Evolutionary conservation across 1,140 invertebrate genomes (phyloP), one percentile per base, ranked within the genome.

Genomic region (Caerostris darwini): DNA sequence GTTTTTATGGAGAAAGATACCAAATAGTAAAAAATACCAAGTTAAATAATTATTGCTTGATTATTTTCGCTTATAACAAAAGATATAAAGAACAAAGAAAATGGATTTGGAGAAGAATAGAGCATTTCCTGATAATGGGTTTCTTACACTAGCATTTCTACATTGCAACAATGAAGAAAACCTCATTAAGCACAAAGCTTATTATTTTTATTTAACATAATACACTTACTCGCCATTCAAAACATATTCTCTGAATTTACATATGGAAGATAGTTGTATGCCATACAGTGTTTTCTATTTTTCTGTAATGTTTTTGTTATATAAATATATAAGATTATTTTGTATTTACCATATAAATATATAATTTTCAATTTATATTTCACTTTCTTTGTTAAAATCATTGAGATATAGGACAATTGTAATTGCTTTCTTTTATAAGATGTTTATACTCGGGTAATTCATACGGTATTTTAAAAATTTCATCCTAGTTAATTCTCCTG

Each of bases 31-130:
- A 34, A 34, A 34, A 34, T 34, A 34, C 34, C 34, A 77, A 50
- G 71, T 77, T 77, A 53, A 7, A 77, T 77, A 19, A 77, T 77
- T 77, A 77, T 53, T 53, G 53, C 53, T 77, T 77, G 71, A 77
- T 77, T 10, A 77, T 77, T 77, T 77, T 34, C 34, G 50, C 3
- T 77, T 7, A 6, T 50, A 34, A 77, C 53, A 12, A 12, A 53
- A 77, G 71, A 77, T 53, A 77, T 50, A 34, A 77, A 34, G 71
- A 77, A 77, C 71, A 77, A 77, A 50, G 71, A 14, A 67, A 50
- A 77, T 53, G 71, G 34, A 34, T 77, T 77, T 77, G 4, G 50
- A 50, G 34, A 77, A 77, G 71, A 77, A 77, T 50, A 77, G 71
- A 50, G 34, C 71, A 77, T 53, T 77, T 77, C 71, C 71, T 53